Percentiles rank a stretch among this genome's conserved stretches.
Evolutionary conservation across 1,140 invertebrate genomes (phyloP).

Genomic region (Formica selysi): DNA sequence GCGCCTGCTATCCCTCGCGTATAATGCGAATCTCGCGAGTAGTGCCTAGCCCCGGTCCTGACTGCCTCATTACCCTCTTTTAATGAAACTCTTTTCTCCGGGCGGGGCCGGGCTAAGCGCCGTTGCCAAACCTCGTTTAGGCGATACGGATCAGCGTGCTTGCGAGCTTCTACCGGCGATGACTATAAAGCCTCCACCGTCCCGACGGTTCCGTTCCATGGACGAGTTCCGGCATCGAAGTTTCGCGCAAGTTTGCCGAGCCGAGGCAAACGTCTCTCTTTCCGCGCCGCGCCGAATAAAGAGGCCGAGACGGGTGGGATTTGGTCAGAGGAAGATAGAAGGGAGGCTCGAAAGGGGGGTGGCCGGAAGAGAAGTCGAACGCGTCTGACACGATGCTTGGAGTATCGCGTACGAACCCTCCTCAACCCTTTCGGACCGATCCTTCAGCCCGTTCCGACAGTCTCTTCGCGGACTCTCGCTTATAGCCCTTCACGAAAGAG

Average conservation of each 20-base stretch:
- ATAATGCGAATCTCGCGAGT: slow-evolving; percentile 72
- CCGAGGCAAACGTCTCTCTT: slow-evolving; percentile 72
- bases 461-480: slow-evolving; percentile 29
- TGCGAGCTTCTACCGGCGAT: slow-evolving; percentile 38
- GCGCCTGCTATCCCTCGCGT: slow-evolving; percentile 36
- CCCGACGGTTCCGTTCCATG: slow-evolving; percentile 73
- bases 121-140: slow-evolving; percentile 86
- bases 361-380: slow-evolving; percentile 58
- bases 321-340: slow-evolving; percentile 56
- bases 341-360: slow-evolving; percentile 32
- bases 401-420: slow-evolving; percentile 8
- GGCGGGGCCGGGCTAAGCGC: slow-evolving; percentile 79
- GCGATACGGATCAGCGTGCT: slow-evolving; percentile 84
- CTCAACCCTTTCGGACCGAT: slow-evolving; percentile 27
- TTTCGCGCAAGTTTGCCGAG: slow-evolving; percentile 77
- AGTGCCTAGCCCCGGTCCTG: slow-evolving; percentile 70
- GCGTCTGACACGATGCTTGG: slow-evolving; percentile 66
- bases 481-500: slow-evolving; percentile 67
- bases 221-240: slow-evolving; percentile 81
- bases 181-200: slow-evolving; percentile 66
- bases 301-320: background rate
- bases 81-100: slow-evolving; percentile 85
- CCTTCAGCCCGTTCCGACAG: slow-evolving; percentile 38
- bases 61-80: slow-evolving; percentile 81
- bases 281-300: slow-evolving; percentile 62